These are phyloP conservation scores for Hyles lineata DNA, from an alignment of 2,888 invertebrate genomes.

Conservation along the genomic window DNA sequence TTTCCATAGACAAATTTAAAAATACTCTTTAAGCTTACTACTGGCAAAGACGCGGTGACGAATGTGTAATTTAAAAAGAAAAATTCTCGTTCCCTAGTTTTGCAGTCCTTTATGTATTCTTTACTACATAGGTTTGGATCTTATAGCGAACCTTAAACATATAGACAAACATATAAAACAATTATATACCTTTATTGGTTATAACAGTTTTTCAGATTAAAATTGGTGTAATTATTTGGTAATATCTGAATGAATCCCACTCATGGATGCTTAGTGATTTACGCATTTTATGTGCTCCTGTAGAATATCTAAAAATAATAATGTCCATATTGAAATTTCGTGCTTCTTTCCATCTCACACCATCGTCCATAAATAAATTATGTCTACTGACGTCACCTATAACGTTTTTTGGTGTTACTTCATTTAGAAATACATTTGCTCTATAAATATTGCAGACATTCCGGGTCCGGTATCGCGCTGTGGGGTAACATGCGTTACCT, in stretches of 20 bases:
- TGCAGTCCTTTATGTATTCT: no score
- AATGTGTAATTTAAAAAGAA: no score
- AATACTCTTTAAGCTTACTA: not conserved
- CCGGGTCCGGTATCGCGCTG: not conserved
- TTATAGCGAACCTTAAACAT: no score
- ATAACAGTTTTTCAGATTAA: no score
- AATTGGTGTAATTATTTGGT: no score
- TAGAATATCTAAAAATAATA: not conserved
- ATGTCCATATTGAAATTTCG: not conserved
- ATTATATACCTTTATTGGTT: no score
- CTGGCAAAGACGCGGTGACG: not conserved
- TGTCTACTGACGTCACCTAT: slow-evolving; percentile 8
- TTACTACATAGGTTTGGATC: no score
- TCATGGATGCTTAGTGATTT: no score
- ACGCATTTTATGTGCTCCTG: not conserved
- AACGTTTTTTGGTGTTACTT: slow-evolving; percentile 10
- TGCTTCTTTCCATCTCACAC: not conserved
- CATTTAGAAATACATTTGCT: slow-evolving; percentile 22
- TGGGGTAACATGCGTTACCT: slow-evolving; percentile 6
- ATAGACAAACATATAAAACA: no score
- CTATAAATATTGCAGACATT: slow-evolving; percentile 24
- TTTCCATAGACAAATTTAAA: not conserved
- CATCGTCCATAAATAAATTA: slow-evolving; percentile 10
- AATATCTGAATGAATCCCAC: no score
- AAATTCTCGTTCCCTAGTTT: no score